phyloP scores from a whole-genome alignment of 2,888 invertebrate genomes.

The Trimorus sp. region DNA sequence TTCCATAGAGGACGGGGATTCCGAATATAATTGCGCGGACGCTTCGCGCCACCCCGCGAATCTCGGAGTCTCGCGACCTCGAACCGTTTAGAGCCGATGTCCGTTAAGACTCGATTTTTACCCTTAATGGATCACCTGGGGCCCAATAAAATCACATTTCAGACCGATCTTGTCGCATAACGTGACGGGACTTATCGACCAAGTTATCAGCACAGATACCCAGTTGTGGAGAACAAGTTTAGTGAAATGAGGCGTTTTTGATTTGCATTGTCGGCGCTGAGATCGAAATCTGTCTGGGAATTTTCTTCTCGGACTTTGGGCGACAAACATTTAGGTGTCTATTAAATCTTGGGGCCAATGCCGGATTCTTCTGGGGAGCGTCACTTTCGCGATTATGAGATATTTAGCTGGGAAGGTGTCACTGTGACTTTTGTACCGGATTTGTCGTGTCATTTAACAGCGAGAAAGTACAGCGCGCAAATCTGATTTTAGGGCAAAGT shows the following conservation, averaged over 20 bases:
- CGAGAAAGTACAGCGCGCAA: not conserved
- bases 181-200: conserved; percentile 38
- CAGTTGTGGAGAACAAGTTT: conserved; percentile 39
- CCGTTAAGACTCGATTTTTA: conserved; percentile 34
- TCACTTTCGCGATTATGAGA: conserved; percentile 12
- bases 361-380: conserved; percentile 4
- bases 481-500: too few species aligned
- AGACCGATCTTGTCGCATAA: conserved; percentile 32
- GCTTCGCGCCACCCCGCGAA: conserved; percentile 68
- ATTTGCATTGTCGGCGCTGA: conserved; percentile 44
- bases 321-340: conserved; percentile 8
- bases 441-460: conserved; percentile 28
- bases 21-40: conserved; percentile 77
- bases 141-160: conserved; percentile 52
- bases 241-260: conserved; percentile 35
- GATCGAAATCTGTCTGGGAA: conserved; percentile 56
- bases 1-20: conserved; percentile 75
- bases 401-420: conserved; percentile 16
- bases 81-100: conserved; percentile 15
- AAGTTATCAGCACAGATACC: conserved; percentile 25
- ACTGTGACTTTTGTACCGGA: conserved; percentile 29
- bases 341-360: conserved; percentile 31
- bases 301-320: conserved; percentile 23
- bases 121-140: conserved; percentile 45
- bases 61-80: conserved; percentile 2